Percentiles rank a stretch among this genome's conserved stretches.
Conservation (phyloP, 2,113 vertebrate genomes). For the Grammomys surdaster region DNA sequence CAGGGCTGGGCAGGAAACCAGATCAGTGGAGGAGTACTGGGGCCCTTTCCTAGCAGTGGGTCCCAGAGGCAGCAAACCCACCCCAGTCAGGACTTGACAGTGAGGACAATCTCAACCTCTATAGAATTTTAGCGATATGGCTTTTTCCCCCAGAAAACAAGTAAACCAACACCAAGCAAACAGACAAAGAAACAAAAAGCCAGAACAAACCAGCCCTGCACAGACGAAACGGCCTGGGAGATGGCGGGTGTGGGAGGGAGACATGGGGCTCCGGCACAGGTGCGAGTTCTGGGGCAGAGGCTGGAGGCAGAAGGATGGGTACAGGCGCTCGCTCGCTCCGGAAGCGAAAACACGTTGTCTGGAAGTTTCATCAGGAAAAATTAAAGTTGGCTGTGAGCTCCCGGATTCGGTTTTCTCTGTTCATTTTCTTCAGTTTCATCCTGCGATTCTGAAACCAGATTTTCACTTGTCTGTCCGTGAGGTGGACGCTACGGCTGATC, state of each 20-base stretch:
- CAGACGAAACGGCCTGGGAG: conserved; percentile 82
- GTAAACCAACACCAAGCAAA: conserved; percentile 76
- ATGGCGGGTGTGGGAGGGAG: conserved; percentile 77
- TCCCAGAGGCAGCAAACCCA: conserved; percentile 39
- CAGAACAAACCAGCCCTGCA: conserved; percentile 81
- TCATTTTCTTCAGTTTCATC: conserved; percentile 99
- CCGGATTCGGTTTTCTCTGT: conserved; percentile 97
- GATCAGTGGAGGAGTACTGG: conserved; percentile 40
- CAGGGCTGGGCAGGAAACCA: conserved; percentile 64
- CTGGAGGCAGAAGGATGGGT: conserved; percentile 78
- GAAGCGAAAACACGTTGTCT: conserved; percentile 58
- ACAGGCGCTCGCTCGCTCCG: conserved; percentile 81
- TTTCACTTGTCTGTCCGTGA: conserved; percentile 99
- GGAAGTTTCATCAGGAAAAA: conserved; percentile 96
- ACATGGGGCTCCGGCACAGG: conserved; percentile 85
- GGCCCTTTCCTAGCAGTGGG: conserved; percentile 61
- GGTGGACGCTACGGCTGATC: conserved; percentile 99
- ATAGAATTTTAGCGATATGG: conserved; percentile 77
- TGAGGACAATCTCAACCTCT: conserved; percentile 51
- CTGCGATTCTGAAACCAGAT: conserved; percentile 99
- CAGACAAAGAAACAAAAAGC: conserved; percentile 75
- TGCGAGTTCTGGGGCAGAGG: conserved; percentile 85
- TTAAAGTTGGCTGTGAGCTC: conserved; percentile 98
- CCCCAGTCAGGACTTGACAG: conserved; percentile 64
- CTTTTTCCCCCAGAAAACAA: conserved; percentile 83